Conservation (phyloP, 1,140 invertebrate genomes). For the Chlorops oryzae region DNA sequence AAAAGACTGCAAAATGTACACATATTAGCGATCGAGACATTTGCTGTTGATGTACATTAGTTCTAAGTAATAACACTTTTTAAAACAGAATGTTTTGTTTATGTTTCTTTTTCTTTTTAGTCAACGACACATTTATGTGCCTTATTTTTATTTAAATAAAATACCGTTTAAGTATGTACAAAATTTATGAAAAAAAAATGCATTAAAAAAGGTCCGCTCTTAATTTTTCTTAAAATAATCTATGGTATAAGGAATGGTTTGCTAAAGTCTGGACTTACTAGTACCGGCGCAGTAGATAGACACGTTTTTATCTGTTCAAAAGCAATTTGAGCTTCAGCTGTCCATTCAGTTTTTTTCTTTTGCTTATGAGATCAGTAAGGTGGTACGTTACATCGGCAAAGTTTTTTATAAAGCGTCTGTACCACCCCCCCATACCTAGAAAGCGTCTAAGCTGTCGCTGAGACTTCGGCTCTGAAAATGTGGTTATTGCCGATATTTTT, state of each 20-base stretch:
- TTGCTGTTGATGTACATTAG: too few species aligned
- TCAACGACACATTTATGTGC: too few species aligned
- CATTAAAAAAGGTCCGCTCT: too few species aligned
- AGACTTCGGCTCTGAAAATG: neutral
- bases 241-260: slow-evolving; percentile 14
- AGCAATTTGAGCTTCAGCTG: neutral
- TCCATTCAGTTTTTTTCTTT: neutral
- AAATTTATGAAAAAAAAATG: too few species aligned
- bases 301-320: slow-evolving; percentile 1
- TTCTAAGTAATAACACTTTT: too few species aligned
- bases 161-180: too few species aligned
- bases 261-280: slow-evolving; percentile 18
- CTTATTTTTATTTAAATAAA: too few species aligned
- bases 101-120: too few species aligned
- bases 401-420: slow-evolving; percentile 2
- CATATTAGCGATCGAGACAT: too few species aligned
- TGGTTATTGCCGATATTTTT: neutral
- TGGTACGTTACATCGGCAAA: neutral
- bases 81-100: too few species aligned
- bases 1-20: too few species aligned
- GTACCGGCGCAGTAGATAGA: slow-evolving; percentile 6
- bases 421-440: slow-evolving; percentile 4
- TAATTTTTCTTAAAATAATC: too few species aligned
- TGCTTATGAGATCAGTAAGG: slow-evolving; percentile 1
- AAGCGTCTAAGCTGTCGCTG: slow-evolving; percentile 1